Evolutionary conservation across 2,797 vertebrate species (phyloP), one percentile per base, ranked within the genome.

Genomic region (Spinus pinus): DNA sequence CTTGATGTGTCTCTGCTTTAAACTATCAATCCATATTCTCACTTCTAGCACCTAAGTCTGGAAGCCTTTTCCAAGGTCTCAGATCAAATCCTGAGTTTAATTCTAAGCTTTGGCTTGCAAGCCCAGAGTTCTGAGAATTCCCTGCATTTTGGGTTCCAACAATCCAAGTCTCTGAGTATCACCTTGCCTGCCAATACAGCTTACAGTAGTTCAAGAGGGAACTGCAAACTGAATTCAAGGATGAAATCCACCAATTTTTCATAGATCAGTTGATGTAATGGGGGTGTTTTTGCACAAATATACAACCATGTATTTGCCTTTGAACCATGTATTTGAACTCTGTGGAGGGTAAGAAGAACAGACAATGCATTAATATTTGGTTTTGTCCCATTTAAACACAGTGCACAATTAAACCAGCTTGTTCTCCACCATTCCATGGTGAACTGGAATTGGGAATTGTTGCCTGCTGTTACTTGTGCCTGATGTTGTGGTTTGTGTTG

Each of bases 401-500:
- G 7, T 6, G 20, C n/a, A 46, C 9, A 10, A 67, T 30, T 21
- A 6, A 46, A 31, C 1, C 39, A 54, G 15, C 6, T 12, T 61
- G 28, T 28, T 78, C 35, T 47, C 41, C 65, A 27, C 31, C 27
- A 31, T 28, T 44, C 47, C 70, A 7, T 4, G 33, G 58, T 37
- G 67, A 58, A 93, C 1, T 14, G 28, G 22, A 61, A 18, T 21
- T 73, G 44, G 51, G 91, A 24, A 7, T 20, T 53, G 61, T 25
- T 66, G 2, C 42, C 37, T 83, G 77, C 10, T 57, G 23, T 6
- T 44, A 1, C 60, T 10, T 41, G 3, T 65, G 93, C 79, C 30
- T 93, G 80, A 71, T 25, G 65, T 25, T 62, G 30, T 57, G 33
- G 39, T 53, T 91, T 97, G 71, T 96, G 77, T 85, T 86, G 75